Percentiles rank a stretch among this genome's conserved stretches.
Evolutionary conservation across 2,888 invertebrate species (phyloP).

Genomic region (Laspeyria flexula): DNA sequence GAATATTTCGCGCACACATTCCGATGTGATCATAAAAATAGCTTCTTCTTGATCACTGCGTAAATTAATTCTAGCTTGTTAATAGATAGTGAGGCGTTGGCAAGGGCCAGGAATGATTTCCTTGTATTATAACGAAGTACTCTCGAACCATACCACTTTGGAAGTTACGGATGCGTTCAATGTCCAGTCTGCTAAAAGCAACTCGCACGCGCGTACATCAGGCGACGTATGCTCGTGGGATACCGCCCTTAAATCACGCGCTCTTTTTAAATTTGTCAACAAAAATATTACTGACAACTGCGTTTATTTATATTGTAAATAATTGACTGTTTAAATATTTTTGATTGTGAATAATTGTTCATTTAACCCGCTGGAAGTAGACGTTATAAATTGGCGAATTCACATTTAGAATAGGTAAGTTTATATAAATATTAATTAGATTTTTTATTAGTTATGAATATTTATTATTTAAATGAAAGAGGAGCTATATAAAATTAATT

Average conservation of each 20-base stretch:
- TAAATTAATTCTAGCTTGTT: conserved; percentile 34
- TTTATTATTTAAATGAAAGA: conserved; percentile 16
- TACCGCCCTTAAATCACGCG: conserved; percentile 53
- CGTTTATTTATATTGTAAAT: neutral
- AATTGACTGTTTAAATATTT: conserved; percentile 4
- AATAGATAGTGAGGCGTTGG: conserved; percentile 36
- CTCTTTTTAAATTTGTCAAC: conserved; percentile 25
- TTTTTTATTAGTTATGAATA: conserved; percentile 27
- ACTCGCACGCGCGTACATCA: conserved; percentile 65
- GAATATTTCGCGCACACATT: conserved; percentile 24
- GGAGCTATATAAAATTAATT: conserved; percentile 20
- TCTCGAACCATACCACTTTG: conserved; percentile 57
- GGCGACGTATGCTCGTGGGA: conserved; percentile 55
- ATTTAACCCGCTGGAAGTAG: conserved; percentile 9
- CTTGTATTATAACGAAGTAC: conserved; percentile 53
- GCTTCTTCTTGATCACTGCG: conserved; percentile 21
- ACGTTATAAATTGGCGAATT: conserved; percentile 17
- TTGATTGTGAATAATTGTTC: conserved; percentile 29
- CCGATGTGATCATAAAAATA: conserved; percentile 28
- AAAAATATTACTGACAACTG: conserved; percentile 1
- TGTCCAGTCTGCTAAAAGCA: conserved; percentile 77
- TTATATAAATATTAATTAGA: conserved; percentile 27
- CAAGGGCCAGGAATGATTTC: conserved; percentile 48
- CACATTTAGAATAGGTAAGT: conserved; percentile 34
- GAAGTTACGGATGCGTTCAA: conserved; percentile 64